Conservation (phyloP, 2,113 vertebrate species). For the Cheirogaleus medius region DNA sequence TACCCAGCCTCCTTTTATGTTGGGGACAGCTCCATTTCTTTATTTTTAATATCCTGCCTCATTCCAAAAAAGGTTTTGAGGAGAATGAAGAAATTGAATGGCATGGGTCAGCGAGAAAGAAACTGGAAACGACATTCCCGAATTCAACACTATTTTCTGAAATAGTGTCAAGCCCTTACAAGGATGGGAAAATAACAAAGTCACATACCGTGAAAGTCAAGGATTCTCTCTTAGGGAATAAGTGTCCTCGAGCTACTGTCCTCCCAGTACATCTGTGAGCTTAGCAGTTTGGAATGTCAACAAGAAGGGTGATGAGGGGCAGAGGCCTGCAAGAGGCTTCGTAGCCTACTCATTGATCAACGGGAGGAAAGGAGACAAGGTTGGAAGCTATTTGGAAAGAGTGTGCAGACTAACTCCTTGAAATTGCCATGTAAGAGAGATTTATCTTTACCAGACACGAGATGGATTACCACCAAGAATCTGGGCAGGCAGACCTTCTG, state of each 20-base stretch:
- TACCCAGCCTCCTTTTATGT: conserved; percentile 14
- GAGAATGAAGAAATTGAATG: conserved; percentile 64
- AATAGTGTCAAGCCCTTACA: conserved; percentile 79
- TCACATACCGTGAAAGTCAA: conserved; percentile 79
- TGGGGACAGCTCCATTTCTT: conserved; percentile 25
- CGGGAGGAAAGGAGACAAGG: conserved; percentile 56
- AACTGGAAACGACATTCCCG: conserved; percentile 67
- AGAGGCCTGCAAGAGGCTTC: conserved; percentile 51
- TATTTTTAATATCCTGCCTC: conserved; percentile 57
- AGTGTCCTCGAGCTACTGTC: conserved; percentile 76
- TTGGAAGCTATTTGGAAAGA: conserved; percentile 73
- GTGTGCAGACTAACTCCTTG: conserved; percentile 69
- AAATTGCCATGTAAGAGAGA: conserved; percentile 71
- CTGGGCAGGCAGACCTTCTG: conserved; percentile 76
- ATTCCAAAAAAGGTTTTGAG: conserved; percentile 69
- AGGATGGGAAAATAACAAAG: conserved; percentile 77
- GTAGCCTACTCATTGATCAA: conserved; percentile 68
- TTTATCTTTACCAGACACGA: conserved; percentile 79
- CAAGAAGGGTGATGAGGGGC: conserved; percentile 65
- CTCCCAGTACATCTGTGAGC: conserved; percentile 75
- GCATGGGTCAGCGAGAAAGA: conserved; percentile 72
- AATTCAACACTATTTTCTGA: conserved; percentile 74
- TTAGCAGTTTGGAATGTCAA: conserved; percentile 78
- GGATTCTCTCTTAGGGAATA: conserved; percentile 80
- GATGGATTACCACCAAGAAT: conserved; percentile 79